phyloP scores from a whole-genome alignment of 2,113 vertebrate genomes.

The Pipa parva region DNA sequence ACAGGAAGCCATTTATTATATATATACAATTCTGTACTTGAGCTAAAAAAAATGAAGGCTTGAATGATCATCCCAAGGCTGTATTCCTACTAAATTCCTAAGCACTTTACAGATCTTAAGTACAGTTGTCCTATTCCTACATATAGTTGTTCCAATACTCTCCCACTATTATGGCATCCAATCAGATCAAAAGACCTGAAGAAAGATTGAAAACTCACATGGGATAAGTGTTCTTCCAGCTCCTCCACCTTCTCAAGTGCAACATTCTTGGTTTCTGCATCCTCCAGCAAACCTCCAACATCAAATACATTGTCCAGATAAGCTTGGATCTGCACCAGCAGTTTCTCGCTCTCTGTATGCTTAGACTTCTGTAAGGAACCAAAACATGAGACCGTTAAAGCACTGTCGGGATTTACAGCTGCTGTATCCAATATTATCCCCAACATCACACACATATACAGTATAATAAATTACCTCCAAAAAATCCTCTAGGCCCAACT shows the following conservation, averaged over 20 bases:
- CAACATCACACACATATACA: no score
- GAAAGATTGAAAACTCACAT: constrained; percentile 58
- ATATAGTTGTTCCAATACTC: no score
- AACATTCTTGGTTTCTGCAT: constrained; percentile 94
- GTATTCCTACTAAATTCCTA: no score
- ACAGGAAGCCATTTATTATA: no score
- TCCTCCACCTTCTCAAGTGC: constrained; percentile 97
- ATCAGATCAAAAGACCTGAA: no score
- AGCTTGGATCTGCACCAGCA: constrained; percentile 95
- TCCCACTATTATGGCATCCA: no score
- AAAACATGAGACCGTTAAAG: neutral
- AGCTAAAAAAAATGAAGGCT: no score
- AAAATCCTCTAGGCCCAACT: constrained; percentile 90
- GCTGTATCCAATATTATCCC: neutral
- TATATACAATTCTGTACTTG: no score
- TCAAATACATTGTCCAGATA: constrained; percentile 97
- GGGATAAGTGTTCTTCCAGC: constrained; percentile 92
- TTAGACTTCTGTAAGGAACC: constrained; percentile 78
- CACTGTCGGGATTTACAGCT: no score
- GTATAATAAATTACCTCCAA: constrained; percentile 70
- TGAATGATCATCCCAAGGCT: no score
- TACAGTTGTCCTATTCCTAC: no score
- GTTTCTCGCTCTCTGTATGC: constrained; percentile 94
- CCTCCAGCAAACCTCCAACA: constrained; percentile 92
- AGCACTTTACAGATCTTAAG: no score